Conservation (phyloP, 2,113 vertebrate genomes). For the Parus major region DNA sequence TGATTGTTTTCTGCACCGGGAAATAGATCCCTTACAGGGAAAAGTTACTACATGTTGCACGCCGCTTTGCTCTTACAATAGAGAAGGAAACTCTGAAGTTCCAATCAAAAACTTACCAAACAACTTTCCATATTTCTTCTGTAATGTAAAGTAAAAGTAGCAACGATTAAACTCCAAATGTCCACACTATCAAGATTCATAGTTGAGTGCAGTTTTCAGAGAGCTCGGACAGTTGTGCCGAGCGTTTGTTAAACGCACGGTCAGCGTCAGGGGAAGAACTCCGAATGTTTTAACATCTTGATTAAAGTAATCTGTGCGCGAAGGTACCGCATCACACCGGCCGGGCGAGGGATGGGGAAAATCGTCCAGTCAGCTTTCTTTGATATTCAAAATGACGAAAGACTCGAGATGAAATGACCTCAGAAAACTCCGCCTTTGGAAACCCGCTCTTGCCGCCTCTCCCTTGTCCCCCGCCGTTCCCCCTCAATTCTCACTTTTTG, state of each 20-base stretch:
- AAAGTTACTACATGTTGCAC: not conserved
- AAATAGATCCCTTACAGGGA: not conserved
- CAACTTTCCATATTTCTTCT: not conserved
- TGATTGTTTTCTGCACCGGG: not conserved
- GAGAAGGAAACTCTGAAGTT: not conserved
- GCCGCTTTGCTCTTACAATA: not conserved
- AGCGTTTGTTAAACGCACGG: not conserved
- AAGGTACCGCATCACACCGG: not conserved
- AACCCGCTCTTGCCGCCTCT: not conserved
- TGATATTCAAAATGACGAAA: not conserved
- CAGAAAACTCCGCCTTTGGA: slow-evolving; percentile 10
- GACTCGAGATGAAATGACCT: not conserved
- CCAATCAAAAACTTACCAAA: not conserved
- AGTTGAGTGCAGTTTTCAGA: not conserved
- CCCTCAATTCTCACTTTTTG: not conserved
- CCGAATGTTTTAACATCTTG: not conserved
- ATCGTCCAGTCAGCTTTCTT: not conserved
- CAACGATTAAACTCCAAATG: not conserved
- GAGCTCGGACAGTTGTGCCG: not conserved
- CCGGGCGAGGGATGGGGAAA: not conserved
- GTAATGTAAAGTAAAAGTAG: not conserved
- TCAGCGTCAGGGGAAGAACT: not conserved
- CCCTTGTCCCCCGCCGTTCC: not conserved
- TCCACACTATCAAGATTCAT: not conserved
- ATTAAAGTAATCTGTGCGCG: not conserved